Evolutionary conservation across 2,888 invertebrate genomes (phyloP), one percentile per base, ranked within the genome.

Genomic region (Patella depressa): DNA sequence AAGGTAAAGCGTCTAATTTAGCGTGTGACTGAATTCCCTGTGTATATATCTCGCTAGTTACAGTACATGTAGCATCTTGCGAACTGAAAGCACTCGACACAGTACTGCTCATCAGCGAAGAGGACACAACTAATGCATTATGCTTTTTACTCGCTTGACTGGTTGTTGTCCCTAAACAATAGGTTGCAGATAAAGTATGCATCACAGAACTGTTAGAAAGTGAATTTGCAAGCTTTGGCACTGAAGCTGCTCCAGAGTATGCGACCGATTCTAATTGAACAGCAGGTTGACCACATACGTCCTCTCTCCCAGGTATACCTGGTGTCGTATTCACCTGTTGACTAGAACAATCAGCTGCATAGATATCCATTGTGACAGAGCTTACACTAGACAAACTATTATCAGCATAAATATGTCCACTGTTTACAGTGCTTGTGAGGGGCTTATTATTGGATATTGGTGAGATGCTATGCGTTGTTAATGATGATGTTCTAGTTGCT

Each of bases 1-100:
- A 81, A 77, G 72, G 70, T 57, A 72, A 65, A 57, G 79, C 71
- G 71, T 55, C 74, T 29, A 73, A 70, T 73, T 75, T 76, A 19
- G 80, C 72, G 53, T 55, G 72, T 57, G 76, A 73, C 55, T 72
- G 29, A 17, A 53, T 57, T 59, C 72, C 54, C 19, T 71, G 72
- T 45, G 72, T 34, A 15, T 57, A 54, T 17, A 59, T 55, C 70
- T 70, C 70, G 19, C 70, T 75, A 19, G 69, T 70, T 24, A 24
- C 24, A 55, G 75, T 19, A 53, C 19, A 19, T 19, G 70, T 34
- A 45, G 71, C 15, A 29, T 53, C 70, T 29, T 53, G 34, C 17
- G 53, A 70, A 29, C 29, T 75, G 53, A 70, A 17, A 53, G 70
- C 24, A 53, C 70, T 70, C 53, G 55, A 53, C 70, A 75, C 71